Base-by-base conservation (phyloP, 30 jellyfish, hydroid and myxozoan species). In the Hydractinia echinata region DNA sequence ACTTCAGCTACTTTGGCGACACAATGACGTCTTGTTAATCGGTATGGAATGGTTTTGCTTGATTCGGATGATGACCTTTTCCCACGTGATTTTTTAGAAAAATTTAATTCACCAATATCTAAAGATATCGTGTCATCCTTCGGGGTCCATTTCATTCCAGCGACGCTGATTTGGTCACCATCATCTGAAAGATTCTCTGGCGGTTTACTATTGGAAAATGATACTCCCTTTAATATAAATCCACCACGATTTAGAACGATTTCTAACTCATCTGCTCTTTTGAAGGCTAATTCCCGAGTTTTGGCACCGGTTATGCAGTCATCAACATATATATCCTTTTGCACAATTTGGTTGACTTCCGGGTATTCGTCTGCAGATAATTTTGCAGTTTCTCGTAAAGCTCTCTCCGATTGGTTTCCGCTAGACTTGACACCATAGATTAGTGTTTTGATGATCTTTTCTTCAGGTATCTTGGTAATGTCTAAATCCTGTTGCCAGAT, bases 301-400 rank as follows among this genome's bases (percentile, higher is more conserved):
- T 50, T 10, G 30, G 10, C 82, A 30, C 82, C 82, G n/a, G 82
- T 30, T 8, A 73, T 44, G 76, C 82, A 73, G 51, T 73, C 82
- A 30, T 73, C 82, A 8, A 73, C 66, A 73, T 73, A 73, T 7
- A 73, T 30, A 73, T 73, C 82, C 66, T 73, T n/a, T 30, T 73
- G 66, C 11, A 73, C 54, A 8, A 73, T 73, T 10, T 73, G 10
- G 76, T 73, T 30, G 11, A 30, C 44, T 30, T 30, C 44, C 44
- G 44, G 44, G 44, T 16, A 50, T 73, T 73, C 82, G 13, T 64
- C 66, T 50, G 30, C 16, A 15, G 16, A 10, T 51, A 50, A 10
- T 51, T 15, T 44, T 8, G 54, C 76, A 73, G 82, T 73, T 44
- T 8, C 71, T 10, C 82, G 66, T n/a, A 73, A 54, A 10, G 71